Evolutionary conservation across 2,888 invertebrate species (phyloP), one percentile per base, ranked within the genome.

Genomic region (Lottia scabra): DNA sequence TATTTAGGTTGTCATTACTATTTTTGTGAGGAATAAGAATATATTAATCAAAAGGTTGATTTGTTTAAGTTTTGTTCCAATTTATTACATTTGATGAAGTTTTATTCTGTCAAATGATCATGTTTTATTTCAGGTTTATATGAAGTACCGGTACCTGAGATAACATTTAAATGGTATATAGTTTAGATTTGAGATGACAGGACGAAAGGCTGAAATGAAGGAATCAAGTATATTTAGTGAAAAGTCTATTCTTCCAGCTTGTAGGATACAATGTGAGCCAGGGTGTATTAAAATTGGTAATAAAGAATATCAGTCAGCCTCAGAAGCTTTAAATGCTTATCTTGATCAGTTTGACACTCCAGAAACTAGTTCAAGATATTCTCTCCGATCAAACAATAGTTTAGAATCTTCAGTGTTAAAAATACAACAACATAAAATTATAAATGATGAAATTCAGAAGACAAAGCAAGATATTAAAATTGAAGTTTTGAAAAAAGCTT

Each of bases 311-410:
- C 73, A 78, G 65, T 84, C 84, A 10, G 85, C 85, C 8, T 81
- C 83, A 0, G 84, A 85, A 63, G 85, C 85, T 16, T 74, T 85
- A n/a, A 73, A 82, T 45, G 81, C 83, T 10, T 85, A 85, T 73
- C 76, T 85, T 45, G 78, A 81, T 26, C 83, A 84, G 75, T 85
- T 84, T 76, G 79, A 81, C 56, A 23, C 19, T 15, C 56, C 19
- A 56, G 19, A 23, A 56, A 16, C 56, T 15, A 19, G 13, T 19
- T 56, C 56, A 12, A 56, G 19, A 56, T 23, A 56, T 56, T 56
- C 56, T 12, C 10, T 23, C 3, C 19, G 15, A 23, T 56, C 56
- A 56, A 23, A 19, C 4, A 23, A 23, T 56, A 23, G 23, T 23
- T 56, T 56, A 56, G 12, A 56, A 0, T 23, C 56, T 13, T 23